A percentile compares a stretch with the other conserved stretches of the same genome.
Conservation (phyloP, 1,140 invertebrate species). For the Lanistes nyassanus region DNA sequence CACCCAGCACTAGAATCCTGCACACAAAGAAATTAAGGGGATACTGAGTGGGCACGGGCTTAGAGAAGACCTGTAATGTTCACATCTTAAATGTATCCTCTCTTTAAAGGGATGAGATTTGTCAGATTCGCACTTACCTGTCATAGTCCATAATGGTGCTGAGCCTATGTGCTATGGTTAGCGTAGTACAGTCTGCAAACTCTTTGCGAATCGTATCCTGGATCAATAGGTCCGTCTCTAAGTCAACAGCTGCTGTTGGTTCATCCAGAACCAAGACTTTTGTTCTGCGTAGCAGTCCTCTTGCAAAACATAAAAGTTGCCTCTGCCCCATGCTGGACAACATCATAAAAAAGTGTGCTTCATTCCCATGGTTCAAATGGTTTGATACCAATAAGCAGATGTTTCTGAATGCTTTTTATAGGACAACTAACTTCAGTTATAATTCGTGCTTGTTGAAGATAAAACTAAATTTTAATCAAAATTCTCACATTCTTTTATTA, state of each 20-base stretch:
- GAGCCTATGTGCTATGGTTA: conserved; percentile 67
- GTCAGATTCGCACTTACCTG: conserved; percentile 33
- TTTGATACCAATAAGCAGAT: too few species aligned
- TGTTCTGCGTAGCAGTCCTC: conserved; percentile 70
- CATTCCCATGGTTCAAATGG: too few species aligned
- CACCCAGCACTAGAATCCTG: conserved; percentile 81
- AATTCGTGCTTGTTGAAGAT: too few species aligned
- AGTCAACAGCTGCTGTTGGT: conserved; percentile 65
- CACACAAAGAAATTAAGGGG: conserved; percentile 17
- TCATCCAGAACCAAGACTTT: conserved; percentile 72
- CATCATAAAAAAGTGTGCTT: too few species aligned
- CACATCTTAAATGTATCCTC: not conserved
- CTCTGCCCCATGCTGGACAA: conserved; percentile 66
- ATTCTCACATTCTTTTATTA: too few species aligned
- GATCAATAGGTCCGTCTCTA: conserved; percentile 66
- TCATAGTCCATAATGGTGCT: conserved; percentile 68
- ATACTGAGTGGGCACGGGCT: not conserved
- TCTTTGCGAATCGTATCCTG: conserved; percentile 63
- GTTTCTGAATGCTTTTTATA: too few species aligned
- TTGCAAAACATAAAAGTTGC: conserved; percentile 69
- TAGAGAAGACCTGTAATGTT: not conserved
- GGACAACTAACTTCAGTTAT: too few species aligned
- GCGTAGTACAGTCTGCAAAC: conserved; percentile 64
- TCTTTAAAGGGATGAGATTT: not conserved
- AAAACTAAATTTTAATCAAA: too few species aligned